Evolutionary conservation across 2,113 vertebrate genomes (phyloP).

Genomic region (Rattus rattus): DNA sequence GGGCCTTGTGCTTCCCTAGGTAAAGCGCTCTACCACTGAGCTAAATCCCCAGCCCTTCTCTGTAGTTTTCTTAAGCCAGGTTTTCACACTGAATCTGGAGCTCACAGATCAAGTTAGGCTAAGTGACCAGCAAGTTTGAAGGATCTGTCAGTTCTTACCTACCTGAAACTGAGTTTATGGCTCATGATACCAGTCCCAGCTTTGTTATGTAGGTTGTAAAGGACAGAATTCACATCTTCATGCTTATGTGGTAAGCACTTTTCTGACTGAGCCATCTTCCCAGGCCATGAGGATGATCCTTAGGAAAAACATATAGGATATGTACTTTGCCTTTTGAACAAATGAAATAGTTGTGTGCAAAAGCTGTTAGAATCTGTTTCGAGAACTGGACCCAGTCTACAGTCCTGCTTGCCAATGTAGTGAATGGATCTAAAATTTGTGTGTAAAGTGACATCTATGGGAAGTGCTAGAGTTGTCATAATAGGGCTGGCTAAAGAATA

Average conservation of each 20-base stretch:
- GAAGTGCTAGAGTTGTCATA: background rate
- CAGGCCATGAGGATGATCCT: background rate
- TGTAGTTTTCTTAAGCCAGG: background rate
- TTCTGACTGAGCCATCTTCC: background rate
- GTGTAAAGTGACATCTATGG: background rate
- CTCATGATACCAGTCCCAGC: background rate
- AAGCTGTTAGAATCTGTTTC: background rate
- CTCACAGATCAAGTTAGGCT: background rate
- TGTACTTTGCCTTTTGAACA: background rate
- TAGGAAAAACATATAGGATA: background rate
- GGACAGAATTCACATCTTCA: background rate
- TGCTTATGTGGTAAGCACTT: background rate
- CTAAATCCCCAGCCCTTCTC: too few relatives aligned
- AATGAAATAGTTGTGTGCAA: background rate
- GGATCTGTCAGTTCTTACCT: fast-evolving
- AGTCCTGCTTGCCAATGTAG: background rate
- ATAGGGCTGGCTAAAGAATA: background rate
- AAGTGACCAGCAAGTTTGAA: background rate
- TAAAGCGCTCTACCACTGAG: too few relatives aligned
- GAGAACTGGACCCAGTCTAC: background rate
- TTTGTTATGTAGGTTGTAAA: background rate
- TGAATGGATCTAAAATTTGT: background rate
- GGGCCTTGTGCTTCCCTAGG: too few relatives aligned
- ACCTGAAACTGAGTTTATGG: background rate
- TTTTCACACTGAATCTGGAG: background rate